phyloP scores from a whole-genome alignment of 2,113 vertebrate species.

The Grus americana region DNA sequence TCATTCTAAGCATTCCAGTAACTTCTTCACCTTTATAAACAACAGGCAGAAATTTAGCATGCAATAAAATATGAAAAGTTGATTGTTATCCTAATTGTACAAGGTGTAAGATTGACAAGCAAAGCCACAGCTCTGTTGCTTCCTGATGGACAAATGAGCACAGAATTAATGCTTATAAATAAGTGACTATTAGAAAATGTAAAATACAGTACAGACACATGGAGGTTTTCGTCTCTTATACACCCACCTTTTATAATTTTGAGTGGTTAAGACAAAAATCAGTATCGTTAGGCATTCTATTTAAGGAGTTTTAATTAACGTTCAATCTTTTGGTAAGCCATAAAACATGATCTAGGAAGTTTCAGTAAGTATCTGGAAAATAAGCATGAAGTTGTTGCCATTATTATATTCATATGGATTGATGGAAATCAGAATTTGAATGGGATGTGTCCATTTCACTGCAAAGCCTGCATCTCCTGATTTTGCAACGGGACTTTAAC shows the following conservation, averaged over 20 bases:
- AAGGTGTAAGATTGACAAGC: accelerated
- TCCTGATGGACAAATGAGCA: background rate
- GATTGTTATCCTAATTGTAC: background rate
- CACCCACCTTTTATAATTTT: background rate
- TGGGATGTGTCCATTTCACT: accelerated
- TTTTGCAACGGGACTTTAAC: background rate
- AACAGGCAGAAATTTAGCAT: background rate
- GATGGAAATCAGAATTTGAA: background rate
- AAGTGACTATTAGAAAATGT: background rate
- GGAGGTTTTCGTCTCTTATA: background rate
- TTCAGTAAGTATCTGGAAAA: background rate
- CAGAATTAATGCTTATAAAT: background rate
- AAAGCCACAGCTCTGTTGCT: background rate
- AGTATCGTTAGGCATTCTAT: background rate
- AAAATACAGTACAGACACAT: background rate
- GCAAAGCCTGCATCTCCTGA: background rate
- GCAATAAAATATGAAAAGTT: background rate
- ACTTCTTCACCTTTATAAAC: background rate
- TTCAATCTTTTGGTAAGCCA: background rate
- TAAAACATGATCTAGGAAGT: background rate
- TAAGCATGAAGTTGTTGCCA: background rate
- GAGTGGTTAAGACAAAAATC: background rate
- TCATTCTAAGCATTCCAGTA: background rate
- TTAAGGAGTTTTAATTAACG: background rate
- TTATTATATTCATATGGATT: accelerated